Evolutionary conservation across 2,113 vertebrate species (phyloP).

Genomic region (Chlamydotis undulata): DNA sequence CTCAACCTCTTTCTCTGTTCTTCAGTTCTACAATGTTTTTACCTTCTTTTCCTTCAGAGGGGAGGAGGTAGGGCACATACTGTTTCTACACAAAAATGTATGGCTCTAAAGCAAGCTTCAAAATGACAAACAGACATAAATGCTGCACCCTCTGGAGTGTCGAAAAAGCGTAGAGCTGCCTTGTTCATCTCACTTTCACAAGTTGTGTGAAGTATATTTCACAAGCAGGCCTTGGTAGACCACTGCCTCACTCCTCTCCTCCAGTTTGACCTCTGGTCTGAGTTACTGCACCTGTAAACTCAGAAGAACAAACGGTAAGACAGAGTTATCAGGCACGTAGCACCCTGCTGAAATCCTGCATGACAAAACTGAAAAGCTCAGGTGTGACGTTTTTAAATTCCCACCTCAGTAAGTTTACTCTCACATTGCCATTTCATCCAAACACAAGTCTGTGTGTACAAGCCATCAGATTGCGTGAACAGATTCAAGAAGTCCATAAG

Average conservation of each 20-base stretch:
- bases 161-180: neutral
- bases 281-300: neutral
- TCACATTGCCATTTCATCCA: neutral
- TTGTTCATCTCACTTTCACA: neutral
- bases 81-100: neutral
- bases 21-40: neutral
- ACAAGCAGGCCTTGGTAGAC: neutral
- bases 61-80: neutral
- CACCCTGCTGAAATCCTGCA: fast-evolving
- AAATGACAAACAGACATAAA: neutral
- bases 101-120: neutral
- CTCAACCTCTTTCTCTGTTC: neutral
- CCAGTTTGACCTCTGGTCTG: neutral
- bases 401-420: neutral
- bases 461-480: neutral
- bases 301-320: neutral
- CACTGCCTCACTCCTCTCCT: neutral
- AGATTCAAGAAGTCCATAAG: neutral
- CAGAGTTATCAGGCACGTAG: neutral
- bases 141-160: neutral
- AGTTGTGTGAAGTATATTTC: neutral
- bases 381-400: neutral
- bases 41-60: fast-evolving
- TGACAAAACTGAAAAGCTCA: neutral
- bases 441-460: neutral